Conservation (phyloP, 2,797 vertebrate species). For the Peromyscus attwateri region DNA sequence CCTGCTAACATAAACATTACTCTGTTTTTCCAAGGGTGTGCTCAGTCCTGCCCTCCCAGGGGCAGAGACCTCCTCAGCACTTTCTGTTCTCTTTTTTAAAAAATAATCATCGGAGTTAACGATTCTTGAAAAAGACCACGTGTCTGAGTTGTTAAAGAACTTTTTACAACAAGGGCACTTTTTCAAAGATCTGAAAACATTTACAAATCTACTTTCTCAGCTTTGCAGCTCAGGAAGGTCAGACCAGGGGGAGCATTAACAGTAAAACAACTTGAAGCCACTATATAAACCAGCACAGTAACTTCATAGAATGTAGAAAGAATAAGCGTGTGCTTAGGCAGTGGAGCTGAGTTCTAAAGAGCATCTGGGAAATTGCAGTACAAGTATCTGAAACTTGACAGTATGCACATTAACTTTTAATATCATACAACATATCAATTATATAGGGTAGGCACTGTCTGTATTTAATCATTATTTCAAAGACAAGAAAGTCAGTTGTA, state of each 20-base stretch:
- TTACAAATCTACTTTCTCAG: conserved; percentile 24
- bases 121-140: conserved; percentile 5
- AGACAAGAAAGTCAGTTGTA: not conserved
- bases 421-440: not conserved
- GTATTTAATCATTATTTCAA: conserved; percentile 49
- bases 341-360: not conserved
- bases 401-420: not conserved
- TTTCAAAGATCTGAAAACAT: conserved; percentile 11
- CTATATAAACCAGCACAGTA: not conserved
- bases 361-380: not conserved
- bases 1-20: not conserved
- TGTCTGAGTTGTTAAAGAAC: conserved; percentile 30
- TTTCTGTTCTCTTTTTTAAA: conserved; percentile 43
- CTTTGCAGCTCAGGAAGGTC: not conserved
- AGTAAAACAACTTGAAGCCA: not conserved
- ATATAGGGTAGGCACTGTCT: not conserved
- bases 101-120: conserved; percentile 22
- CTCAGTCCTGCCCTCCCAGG: not conserved
- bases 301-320: not conserved
- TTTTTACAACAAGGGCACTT: not conserved
- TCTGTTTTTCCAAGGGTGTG: not conserved
- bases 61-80: not conserved
- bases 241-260: not conserved
- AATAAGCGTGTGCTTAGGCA: not conserved
- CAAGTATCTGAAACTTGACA: not conserved